Base-by-base conservation (phyloP, 2,113 vertebrate genomes). In the Mirounga angustirostris region DNA sequence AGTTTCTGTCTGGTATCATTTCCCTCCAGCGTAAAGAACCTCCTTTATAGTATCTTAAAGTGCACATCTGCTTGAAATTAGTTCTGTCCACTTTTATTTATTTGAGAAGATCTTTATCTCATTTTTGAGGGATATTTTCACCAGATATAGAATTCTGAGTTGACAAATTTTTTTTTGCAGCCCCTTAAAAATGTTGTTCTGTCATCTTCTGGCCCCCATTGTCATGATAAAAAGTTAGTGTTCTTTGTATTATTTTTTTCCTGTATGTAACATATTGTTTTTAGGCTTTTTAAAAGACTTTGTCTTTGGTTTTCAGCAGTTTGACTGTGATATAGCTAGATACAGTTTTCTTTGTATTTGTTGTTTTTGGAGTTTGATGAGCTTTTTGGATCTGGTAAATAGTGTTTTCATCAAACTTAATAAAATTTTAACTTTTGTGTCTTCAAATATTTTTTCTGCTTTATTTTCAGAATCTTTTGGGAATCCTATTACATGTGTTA, bases 271-370 rank as follows among this genome's bases (percentile, higher is more conserved):
- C 50, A 40, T 67, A 33, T 4, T 93, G 28, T 56, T 90, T 87
- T 83, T 4, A 59, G 28, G 9, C 10, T 89, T 50, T n/a, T 80
- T 81, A 67, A 15, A 79, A 79, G 43, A 63, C 46, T 63, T 94
- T 89, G 28, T 79, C 26, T 91, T 93, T 71, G 46, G 28, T 69
- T 81, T 96, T 96, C 78, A 95, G 16, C 58, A 88, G 36, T 88
- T 96, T 90, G 30, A 63, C 12, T 26, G 69, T 71, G 26, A 81
- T 84, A 2, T 80, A n/a, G 46, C 24, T 83, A 85, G 73, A 74
- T 69, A 63, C 26, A 7, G 40, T 73, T 87, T 87, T 95, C n/a
- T 89, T 86, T 94, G 13, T 78, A 79, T 79, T 90, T 95, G 46
- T 94, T 56, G 3, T 88, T 61, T 83, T 88, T 40, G 24, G 59